phyloP scores from a whole-genome alignment of 2,888 invertebrate genomes.

The Meteorus colon region DNA sequence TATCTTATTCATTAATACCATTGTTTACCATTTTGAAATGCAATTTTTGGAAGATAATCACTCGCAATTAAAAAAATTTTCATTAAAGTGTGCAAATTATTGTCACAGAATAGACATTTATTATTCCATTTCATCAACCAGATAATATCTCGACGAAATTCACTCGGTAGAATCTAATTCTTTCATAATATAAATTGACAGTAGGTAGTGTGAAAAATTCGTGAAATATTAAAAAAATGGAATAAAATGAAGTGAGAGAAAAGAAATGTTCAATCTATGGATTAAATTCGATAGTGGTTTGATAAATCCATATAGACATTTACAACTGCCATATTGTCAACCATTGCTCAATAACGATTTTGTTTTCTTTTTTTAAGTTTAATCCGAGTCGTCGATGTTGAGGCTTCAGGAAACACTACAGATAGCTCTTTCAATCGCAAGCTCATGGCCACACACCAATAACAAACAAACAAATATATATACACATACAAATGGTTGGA shows the following conservation, averaged over 20 bases:
- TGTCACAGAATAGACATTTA: background rate
- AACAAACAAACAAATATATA: background rate
- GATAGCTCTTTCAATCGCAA: background rate
- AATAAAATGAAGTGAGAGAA: background rate
- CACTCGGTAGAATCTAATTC: background rate
- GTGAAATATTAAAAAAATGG: background rate
- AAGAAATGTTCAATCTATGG: background rate
- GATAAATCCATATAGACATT: background rate
- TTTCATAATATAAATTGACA: background rate
- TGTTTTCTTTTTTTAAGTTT: background rate
- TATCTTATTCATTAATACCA: conserved; percentile 2
- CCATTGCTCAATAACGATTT: background rate
- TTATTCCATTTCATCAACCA: background rate
- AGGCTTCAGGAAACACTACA: background rate
- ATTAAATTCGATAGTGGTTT: background rate
- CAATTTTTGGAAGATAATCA: conserved; percentile 1
- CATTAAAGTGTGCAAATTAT: background rate
- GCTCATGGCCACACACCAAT: background rate
- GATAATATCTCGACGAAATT: background rate
- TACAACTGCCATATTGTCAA: background rate
- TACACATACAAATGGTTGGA: conserved; percentile 31
- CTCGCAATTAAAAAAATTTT: background rate
- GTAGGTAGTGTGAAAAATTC: background rate
- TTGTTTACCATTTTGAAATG: background rate
- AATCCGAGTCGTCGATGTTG: background rate